Percentiles rank a stretch among this genome's conserved stretches.
phyloP scores from a whole-genome alignment of 2,888 invertebrate species.

The Lasioglossum vierecki region DNA sequence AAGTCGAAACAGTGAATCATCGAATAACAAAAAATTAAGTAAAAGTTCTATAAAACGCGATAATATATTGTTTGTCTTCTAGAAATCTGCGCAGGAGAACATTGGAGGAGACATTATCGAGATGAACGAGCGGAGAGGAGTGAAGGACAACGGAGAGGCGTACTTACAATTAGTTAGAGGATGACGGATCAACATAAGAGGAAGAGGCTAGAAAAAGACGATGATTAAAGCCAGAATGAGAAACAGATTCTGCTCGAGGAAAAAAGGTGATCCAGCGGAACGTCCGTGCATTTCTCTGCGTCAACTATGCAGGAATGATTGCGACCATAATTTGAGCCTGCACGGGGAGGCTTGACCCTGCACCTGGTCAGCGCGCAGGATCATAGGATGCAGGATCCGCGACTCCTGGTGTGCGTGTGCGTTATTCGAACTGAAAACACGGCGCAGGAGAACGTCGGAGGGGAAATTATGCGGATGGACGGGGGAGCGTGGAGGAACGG shows the following conservation, averaged over 20 bases:
- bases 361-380: constrained; percentile 73
- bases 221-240: not conserved
- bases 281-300: too few relatives aligned
- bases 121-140: not conserved
- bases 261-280: not conserved
- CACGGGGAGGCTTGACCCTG: constrained; percentile 9
- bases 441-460: not conserved
- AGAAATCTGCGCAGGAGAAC: too few relatives aligned
- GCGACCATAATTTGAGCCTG: constrained; percentile 16
- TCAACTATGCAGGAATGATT: not conserved
- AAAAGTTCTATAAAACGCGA: not conserved
- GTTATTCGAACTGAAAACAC: constrained; percentile 28
- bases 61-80: too few relatives aligned
- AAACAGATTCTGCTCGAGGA: not conserved
- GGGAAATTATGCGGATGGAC: not conserved
- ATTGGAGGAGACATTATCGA: not conserved
- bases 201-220: not conserved
- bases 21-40: not conserved
- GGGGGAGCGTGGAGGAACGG: not conserved
- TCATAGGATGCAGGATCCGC: constrained; percentile 71
- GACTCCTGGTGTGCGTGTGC: constrained; percentile 54
- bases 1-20: not conserved
- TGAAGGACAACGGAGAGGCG: constrained; percentile 14
- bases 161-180: not conserved
- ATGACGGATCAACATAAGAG: constrained; percentile 41